These are phyloP conservation scores for Myzus persicae DNA, from an alignment of 1,140 invertebrate species.

Conservation along the genomic window DNA sequence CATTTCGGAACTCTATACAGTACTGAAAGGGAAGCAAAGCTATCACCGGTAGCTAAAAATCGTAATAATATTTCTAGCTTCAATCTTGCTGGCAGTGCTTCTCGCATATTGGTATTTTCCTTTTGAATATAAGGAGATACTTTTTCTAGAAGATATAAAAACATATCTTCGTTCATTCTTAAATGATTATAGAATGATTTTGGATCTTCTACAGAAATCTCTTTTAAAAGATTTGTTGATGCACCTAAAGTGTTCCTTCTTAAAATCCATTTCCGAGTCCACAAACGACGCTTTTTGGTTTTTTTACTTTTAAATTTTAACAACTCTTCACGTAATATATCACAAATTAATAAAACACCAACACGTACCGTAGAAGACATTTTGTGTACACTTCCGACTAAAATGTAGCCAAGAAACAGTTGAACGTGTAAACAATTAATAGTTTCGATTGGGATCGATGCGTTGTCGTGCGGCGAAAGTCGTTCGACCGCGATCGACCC, in stretches of 20 bases:
- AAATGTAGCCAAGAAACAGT: slow-evolving; percentile 13
- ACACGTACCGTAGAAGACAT: neutral
- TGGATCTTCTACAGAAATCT: neutral
- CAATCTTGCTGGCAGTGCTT: neutral
- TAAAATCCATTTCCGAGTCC: neutral
- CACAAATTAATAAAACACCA: slow-evolving; percentile 14
- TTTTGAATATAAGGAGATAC: neutral
- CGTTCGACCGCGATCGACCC: neutral
- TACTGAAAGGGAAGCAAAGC: neutral
- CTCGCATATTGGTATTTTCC: slow-evolving; percentile 1
- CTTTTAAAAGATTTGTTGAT: slow-evolving; percentile 14
- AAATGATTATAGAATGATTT: slow-evolving; percentile 13
- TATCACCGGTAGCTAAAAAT: slow-evolving; percentile 1
- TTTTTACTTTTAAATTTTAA: slow-evolving; percentile 11
- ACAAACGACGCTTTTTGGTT: too few species aligned
- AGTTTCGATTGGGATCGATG: neutral
- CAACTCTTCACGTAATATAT: neutral
- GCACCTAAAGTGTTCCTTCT: slow-evolving; percentile 4
- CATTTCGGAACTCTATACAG: neutral
- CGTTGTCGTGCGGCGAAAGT: neutral
- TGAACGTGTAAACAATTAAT: slow-evolving; percentile 14
- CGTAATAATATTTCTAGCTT: slow-evolving; percentile 9
- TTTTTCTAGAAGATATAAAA: neutral
- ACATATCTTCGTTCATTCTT: neutral
- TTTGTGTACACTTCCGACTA: neutral